Conservation (phyloP, 2,797 vertebrate genomes). For the Tenualosa ilisha region DNA sequence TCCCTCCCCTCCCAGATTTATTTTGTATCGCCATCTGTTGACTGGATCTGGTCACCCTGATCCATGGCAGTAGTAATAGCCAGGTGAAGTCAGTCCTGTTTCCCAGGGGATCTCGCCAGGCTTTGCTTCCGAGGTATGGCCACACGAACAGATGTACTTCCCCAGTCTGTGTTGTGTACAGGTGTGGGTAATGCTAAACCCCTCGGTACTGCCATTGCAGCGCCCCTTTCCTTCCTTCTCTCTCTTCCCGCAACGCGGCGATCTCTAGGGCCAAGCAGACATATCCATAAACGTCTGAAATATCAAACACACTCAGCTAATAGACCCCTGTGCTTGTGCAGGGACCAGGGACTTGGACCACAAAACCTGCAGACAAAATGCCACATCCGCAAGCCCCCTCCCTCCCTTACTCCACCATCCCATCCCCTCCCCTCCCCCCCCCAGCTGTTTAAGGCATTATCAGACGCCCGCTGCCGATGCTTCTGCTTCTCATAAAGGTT, state of each 20-base stretch:
- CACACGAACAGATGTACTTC: constrained; percentile 19
- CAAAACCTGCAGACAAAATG: constrained; percentile 39
- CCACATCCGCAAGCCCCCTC: constrained; percentile 46
- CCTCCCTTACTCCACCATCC: not conserved
- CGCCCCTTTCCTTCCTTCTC: not conserved
- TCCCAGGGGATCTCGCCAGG: not conserved
- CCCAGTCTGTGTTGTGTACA: constrained; percentile 23
- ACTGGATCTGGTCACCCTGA: constrained; percentile 6
- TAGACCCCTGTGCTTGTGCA: constrained; percentile 53
- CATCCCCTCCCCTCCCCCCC: not conserved
- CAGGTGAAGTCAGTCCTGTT: constrained; percentile 17
- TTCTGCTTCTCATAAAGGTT: constrained; percentile 29
- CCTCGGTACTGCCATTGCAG: constrained; percentile 14
- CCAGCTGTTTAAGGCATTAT: constrained; percentile 60
- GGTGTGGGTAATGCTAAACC: constrained; percentile 32
- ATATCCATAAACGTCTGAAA: constrained; percentile 58
- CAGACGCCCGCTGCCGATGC: constrained; percentile 44
- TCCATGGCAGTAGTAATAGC: not conserved
- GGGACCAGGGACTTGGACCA: constrained; percentile 49
- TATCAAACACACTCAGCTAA: constrained; percentile 61
- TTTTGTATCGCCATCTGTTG: constrained; percentile 12
- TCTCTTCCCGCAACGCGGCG: constrained; percentile 17
- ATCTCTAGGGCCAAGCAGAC: constrained; percentile 44
- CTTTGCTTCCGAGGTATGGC: constrained; percentile 8
- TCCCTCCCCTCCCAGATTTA: not conserved